Base-by-base conservation (phyloP, 2,113 vertebrate genomes). In the Triplophysa siluroides region DNA sequence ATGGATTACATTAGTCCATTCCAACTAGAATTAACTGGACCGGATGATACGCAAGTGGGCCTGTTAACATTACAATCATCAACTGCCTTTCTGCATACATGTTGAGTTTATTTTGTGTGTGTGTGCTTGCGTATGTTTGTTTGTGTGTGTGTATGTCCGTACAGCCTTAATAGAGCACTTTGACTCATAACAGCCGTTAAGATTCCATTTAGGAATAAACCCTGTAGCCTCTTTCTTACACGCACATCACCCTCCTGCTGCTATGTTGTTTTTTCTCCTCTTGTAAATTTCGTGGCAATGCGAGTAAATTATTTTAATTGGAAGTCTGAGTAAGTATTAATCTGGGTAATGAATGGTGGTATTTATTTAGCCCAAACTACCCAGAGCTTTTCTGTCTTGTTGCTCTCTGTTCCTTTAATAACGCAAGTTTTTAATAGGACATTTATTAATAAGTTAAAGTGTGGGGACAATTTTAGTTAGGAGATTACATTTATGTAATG, bases 271-370 rank as follows among this genome's bases (percentile, higher is more conserved):
- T 82, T 63, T 85, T 78, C 78, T 86, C 87, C 79, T 89, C 85
- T 85, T 86, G 89, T 90, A 90, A 92, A 89, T 90, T 85, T 87
- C 86, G 79, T 88, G 89, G 87, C 89, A 91, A 87, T 83, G 79
- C 78, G 78, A 84, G 76, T 84, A 87, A 85, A 93, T 93, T 90
- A 81, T 91, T 92, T 91, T 92, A 91, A 92, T 93, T 92, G 88
- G 83, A 81, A 87, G 88, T 91, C 89, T 89, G 83, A 89, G 87
- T 84, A 89, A 90, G 82, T 92, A 74, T 87, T 72, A 87, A 88
- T 92, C 87, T 89, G 72, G 78, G 82, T 83, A 86, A 86, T 63
- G 83, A 88, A 80, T 79, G 69, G 1, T 76, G 82, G 81, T 85
- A 70, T 90, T 92, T 89, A 84, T 90, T 89, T 58, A 86, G 85